Percentiles rank a stretch among this genome's conserved stretches.
Conservation (phyloP, 2,113 vertebrate species). For the Clarias macrocephalus region DNA sequence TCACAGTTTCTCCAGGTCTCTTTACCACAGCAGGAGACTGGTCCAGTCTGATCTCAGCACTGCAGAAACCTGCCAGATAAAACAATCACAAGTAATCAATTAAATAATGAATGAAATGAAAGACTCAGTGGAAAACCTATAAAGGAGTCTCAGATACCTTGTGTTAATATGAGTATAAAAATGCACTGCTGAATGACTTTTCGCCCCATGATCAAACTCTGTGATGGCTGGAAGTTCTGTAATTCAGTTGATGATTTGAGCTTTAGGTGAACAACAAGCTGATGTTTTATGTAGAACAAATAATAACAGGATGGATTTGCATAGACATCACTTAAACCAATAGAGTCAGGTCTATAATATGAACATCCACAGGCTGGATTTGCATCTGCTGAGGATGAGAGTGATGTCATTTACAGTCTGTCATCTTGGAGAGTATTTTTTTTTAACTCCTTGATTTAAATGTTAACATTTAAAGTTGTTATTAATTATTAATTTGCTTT, state of each 20-base stretch:
- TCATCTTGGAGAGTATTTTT: no score
- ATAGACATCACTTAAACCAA: neutral
- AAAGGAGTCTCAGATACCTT: neutral
- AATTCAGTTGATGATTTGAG: neutral
- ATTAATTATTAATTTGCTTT: no score
- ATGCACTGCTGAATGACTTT: neutral
- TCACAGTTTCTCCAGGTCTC: conserved; percentile 16
- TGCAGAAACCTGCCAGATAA: neutral
- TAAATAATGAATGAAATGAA: neutral
- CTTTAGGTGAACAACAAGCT: neutral
- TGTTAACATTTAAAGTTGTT: no score
- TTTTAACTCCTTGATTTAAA: no score
- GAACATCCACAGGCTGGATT: neutral
- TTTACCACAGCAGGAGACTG: conserved; percentile 14
- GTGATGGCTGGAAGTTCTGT: neutral
- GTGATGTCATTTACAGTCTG: neutral
- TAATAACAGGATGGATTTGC: neutral
- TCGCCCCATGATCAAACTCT: neutral
- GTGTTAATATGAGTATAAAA: neutral
- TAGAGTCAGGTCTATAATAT: neutral
- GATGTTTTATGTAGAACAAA: neutral
- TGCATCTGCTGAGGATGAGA: neutral
- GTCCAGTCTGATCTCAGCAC: neutral
- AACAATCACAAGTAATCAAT: neutral
- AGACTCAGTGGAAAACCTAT: neutral